Evolutionary conservation across 2,888 invertebrate genomes (phyloP), one percentile per base, ranked within the genome.

Genomic region (Hydroisotoma schaefferi): DNA sequence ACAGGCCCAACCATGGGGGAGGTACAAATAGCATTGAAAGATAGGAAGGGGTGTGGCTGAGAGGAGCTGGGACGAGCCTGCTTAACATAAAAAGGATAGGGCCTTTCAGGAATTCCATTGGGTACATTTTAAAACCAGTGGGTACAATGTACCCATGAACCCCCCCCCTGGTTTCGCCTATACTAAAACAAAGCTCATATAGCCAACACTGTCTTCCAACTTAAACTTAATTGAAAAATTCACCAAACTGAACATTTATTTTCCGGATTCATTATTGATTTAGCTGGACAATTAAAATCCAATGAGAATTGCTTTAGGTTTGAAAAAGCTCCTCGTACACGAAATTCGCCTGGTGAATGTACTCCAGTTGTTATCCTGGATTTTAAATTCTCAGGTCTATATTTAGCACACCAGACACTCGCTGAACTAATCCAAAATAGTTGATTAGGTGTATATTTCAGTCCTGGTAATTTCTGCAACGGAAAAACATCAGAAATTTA

Each of bases 321-420:
- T 46, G 83, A 82, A 47, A 85, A 76, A 0, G 85, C 83, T 2
- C 85, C 85, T 15, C 80, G 76, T 20, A 85, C 82, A 58, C 85
- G 78, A 75, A 83, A 85, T 68, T 76, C 75, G 46, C 79, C 79
- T 2, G 80, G 80, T 48, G 80, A 79, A 67, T 81, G 81, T 28
- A 77, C 77, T 18, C 90, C 91, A 0, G 90, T 90, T 29, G 88
- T 84, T 74, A 93, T 87, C 69, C 87, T 81, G 74, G 88, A 80
- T 76, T 87, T 88, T 65, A 93, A 81, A 29, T 87, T 83, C 76
- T 90, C 81, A 10, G 80, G 80, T 60, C 81, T 74, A 76, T 87
- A 87, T 70, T 87, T 87, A 6, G 88, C 84, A 77, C 93, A 94
- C 92, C 92, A 93, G 0, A 88, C 87, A 79, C 88, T 88, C 0